Evolutionary conservation across 2,113 vertebrate genomes (phyloP).

Genomic region (Otocyon megalotis): DNA sequence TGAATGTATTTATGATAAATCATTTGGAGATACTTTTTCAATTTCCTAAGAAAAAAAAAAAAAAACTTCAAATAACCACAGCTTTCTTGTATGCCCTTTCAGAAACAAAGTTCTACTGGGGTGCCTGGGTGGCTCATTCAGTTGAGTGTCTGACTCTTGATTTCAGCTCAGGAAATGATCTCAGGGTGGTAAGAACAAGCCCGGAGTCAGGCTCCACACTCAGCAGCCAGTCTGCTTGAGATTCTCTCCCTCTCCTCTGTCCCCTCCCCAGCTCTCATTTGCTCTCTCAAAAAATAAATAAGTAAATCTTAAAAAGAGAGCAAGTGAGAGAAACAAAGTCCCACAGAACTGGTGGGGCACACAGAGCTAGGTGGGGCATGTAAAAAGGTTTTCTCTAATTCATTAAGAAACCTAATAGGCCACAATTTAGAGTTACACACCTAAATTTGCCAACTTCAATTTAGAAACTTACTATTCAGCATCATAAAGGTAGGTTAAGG

Average conservation of each 20-base stretch:
- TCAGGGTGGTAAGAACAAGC: neutral
- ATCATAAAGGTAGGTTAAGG: neutral
- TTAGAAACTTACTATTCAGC: conserved; percentile 32
- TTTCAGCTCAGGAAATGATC: neutral
- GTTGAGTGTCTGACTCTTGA: neutral
- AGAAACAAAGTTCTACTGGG: conserved; percentile 44
- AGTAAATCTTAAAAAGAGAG: neutral
- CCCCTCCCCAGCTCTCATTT: neutral
- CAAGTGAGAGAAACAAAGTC: neutral
- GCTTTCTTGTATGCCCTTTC: conserved; percentile 19
- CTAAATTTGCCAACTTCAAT: conserved; percentile 32
- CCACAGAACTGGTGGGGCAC: neutral
- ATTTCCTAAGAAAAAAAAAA: conserved; percentile 6
- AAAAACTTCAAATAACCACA: neutral
- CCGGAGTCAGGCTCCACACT: neutral
- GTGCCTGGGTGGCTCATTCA: neutral
- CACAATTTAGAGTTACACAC: conserved; percentile 38
- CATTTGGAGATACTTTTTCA: neutral
- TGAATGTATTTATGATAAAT: conserved; percentile 37
- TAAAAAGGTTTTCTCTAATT: conserved; percentile 31
- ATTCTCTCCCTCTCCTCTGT: neutral
- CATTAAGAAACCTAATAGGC: neutral
- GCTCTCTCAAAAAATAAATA: neutral
- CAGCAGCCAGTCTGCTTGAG: neutral
- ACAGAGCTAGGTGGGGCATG: neutral